A percentile compares a stretch with the other conserved stretches of the same genome.
Evolutionary conservation across 2,888 invertebrate genomes (phyloP).

Genomic region (Cloeon dipterum): DNA sequence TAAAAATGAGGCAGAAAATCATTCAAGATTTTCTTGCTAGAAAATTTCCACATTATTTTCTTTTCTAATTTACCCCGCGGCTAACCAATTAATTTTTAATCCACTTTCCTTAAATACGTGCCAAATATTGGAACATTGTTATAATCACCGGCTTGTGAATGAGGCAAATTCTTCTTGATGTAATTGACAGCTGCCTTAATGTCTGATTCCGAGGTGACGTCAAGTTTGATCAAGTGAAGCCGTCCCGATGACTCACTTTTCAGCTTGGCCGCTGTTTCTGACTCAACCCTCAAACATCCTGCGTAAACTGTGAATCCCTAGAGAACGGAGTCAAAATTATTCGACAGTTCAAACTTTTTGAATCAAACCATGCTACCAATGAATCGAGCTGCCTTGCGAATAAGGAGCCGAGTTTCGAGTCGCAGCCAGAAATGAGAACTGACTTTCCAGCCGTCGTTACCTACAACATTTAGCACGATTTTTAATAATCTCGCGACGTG

Average conservation of each 20-base stretch:
- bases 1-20: too few species aligned
- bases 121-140: too few species aligned
- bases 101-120: too few species aligned
- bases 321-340: slow-evolving; percentile 6
- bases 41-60: too few species aligned
- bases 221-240: slow-evolving; percentile 47
- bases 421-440: slow-evolving; percentile 66
- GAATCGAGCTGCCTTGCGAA: slow-evolving; percentile 61
- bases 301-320: slow-evolving; percentile 72
- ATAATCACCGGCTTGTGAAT: too few species aligned
- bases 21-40: too few species aligned
- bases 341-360: slow-evolving; percentile 4
- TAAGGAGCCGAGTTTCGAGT: slow-evolving; percentile 46
- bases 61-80: too few species aligned
- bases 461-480: slow-evolving; percentile 20
- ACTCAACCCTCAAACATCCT: slow-evolving; percentile 34
- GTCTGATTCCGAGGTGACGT: slow-evolving; percentile 59
- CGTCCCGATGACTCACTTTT: slow-evolving; percentile 58
- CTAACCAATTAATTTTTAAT: too few species aligned
- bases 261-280: slow-evolving; percentile 44
- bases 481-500: too few species aligned
- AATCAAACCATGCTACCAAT: slow-evolving; percentile 16
- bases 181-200: slow-evolving; percentile 53
- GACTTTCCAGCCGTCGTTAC: slow-evolving; percentile 62
- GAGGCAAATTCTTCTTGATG: slow-evolving; percentile 55